phyloP scores from a whole-genome alignment of 2,113 vertebrate genomes.

The Calyptomena viridis region DNA sequence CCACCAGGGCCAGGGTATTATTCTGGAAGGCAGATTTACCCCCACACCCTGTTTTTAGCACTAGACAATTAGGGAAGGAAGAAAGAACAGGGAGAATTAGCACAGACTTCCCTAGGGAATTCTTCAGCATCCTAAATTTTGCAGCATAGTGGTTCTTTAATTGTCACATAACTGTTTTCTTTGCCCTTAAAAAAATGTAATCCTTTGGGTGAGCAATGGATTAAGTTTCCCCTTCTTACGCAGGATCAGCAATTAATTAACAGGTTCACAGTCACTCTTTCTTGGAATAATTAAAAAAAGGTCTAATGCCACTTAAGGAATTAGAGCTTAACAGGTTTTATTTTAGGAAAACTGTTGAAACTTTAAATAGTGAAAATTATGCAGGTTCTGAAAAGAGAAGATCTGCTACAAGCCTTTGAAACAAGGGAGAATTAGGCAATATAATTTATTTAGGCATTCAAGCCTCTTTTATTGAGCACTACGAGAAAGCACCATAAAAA shows the following conservation, averaged over 20 bases:
- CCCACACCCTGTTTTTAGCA: not conserved
- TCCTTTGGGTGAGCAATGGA: not conserved
- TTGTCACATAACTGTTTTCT: not conserved
- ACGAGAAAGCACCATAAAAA: not conserved
- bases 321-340: not conserved
- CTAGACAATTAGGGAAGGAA: fast-evolving
- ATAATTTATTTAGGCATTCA: not conserved
- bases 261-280: not conserved
- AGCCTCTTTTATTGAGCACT: not conserved
- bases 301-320: not conserved
- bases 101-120: not conserved
- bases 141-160: not conserved
- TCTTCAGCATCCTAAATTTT: not conserved
- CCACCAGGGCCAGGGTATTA: not conserved
- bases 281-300: no score
- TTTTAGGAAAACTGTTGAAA: not conserved
- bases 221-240: not conserved
- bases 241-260: not conserved
- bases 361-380: not conserved
- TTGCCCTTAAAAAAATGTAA: not conserved
- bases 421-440: not conserved
- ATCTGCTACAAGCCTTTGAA: not conserved
- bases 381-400: not conserved
- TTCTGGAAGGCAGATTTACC: not conserved
- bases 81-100: fast-evolving